A percentile compares a stretch with the other conserved stretches of the same genome.
These are phyloP conservation scores for Serinus canaria DNA, from an alignment of 2,113 vertebrate species.

Conservation along the genomic window DNA sequence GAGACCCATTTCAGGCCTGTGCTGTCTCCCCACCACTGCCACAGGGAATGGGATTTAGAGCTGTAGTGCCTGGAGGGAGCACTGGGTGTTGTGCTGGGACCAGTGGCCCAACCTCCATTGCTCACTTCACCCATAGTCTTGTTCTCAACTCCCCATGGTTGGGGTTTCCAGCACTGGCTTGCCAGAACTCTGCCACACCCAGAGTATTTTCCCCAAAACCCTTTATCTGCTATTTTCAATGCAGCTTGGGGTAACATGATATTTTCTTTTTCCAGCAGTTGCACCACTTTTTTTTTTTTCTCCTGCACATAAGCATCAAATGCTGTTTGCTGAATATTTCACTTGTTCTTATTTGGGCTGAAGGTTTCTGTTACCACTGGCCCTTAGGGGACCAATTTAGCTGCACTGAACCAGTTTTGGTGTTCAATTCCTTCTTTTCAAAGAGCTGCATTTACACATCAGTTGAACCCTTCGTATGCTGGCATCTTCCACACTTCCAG, in stretches of 20 bases:
- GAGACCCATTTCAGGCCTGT: not conserved
- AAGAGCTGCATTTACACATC: constrained; percentile 63
- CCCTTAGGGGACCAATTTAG: constrained; percentile 70
- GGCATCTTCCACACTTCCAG: constrained; percentile 50
- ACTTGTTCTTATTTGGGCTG: constrained; percentile 56
- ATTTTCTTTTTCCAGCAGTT: not conserved
- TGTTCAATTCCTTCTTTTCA: constrained; percentile 49
- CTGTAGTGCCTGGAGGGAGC: not conserved
- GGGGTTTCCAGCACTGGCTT: not conserved
- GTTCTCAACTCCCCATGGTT: too few relatives aligned
- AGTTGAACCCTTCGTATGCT: constrained; percentile 40
- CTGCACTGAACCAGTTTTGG: constrained; percentile 55
- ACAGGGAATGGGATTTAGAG: not conserved
- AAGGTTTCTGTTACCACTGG: constrained; percentile 57
- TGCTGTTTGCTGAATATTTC: constrained; percentile 54
- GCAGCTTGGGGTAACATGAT: not conserved
- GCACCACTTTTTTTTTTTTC: not conserved
- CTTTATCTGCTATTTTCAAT: not conserved
- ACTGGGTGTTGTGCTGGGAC: not conserved
- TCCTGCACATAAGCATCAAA: constrained; percentile 16
- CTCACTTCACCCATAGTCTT: not conserved
- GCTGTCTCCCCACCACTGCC: not conserved
- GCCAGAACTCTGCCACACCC: not conserved
- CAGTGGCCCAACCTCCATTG: not conserved
- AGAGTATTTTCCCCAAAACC: not conserved